Evolutionary conservation across 2,797 vertebrate species (phyloP).

Genomic region (Hylomyscus alleni): DNA sequence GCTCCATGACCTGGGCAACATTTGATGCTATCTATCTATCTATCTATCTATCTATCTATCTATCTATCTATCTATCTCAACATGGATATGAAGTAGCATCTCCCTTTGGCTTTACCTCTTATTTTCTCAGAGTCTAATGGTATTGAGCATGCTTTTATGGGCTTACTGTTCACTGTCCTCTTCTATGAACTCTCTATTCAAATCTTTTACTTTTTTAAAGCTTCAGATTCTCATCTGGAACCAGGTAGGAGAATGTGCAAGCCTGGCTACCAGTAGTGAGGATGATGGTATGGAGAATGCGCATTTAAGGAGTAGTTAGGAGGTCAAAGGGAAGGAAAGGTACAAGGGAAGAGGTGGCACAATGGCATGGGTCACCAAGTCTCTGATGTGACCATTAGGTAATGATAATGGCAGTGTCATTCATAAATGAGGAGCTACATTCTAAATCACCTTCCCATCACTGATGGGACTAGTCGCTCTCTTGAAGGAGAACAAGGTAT

Average conservation of each 20-base stretch:
- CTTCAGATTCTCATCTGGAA: not conserved
- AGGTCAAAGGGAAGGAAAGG: not conserved
- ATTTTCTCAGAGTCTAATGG: not conserved
- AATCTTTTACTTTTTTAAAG: not conserved
- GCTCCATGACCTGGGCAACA: not conserved
- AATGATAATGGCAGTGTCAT: fast-evolving
- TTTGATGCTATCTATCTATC: too few species aligned
- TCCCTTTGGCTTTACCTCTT: not conserved
- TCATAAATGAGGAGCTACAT: not conserved
- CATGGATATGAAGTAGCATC: not conserved
- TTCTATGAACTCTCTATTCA: not conserved
- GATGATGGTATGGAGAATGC: fast-evolving
- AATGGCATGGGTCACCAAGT: fast-evolving
- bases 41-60: too few species aligned
- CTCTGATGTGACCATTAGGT: not conserved
- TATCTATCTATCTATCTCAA: not conserved
- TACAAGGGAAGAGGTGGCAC: fast-evolving
- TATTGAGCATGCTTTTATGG: not conserved
- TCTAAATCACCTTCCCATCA: not conserved
- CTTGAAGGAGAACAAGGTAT: not conserved
- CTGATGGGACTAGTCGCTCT: too few species aligned
- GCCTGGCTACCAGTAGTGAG: fast-evolving
- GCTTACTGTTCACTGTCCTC: not conserved
- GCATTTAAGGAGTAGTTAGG: not conserved
- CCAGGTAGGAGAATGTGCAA: not conserved